Conservation (phyloP, 2,888 invertebrate genomes). For the Perithous albicinctus region DNA sequence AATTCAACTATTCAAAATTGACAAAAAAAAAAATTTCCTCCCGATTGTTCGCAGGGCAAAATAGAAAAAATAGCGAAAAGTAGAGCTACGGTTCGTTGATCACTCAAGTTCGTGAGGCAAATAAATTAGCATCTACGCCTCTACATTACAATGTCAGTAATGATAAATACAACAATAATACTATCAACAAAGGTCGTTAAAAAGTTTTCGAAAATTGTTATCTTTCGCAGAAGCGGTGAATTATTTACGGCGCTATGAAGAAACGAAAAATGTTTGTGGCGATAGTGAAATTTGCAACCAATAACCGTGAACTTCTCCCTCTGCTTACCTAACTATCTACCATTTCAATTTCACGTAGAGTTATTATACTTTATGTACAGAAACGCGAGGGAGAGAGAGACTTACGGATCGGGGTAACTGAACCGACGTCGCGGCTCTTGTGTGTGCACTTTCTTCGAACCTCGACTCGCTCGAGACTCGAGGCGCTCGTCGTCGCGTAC, state of each 20-base stretch:
- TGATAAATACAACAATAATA: neutral
- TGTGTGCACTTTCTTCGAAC: slow-evolving; percentile 84
- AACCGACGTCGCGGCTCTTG: slow-evolving; percentile 28
- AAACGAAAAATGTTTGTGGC: neutral
- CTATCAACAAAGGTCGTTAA: neutral
- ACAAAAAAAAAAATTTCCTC: no score
- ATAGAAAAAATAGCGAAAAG: no score
- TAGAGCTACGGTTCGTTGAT: no score
- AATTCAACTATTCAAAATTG: no score
- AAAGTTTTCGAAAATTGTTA: neutral
- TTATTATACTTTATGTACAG: neutral
- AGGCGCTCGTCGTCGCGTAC: slow-evolving; percentile 18
- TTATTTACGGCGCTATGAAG: neutral
- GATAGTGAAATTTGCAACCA: neutral
- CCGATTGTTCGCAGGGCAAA: no score
- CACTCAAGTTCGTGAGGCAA: no score
- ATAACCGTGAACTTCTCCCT: neutral
- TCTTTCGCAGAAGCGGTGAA: neutral
- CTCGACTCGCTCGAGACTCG: slow-evolving; percentile 41
- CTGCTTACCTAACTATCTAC: neutral
- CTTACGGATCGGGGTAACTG: slow-evolving; percentile 48
- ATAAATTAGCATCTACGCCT: no score
- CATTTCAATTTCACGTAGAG: slow-evolving; percentile 10
- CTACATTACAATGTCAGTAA: neutral
- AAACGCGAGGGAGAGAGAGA: neutral